Base-by-base conservation (phyloP, 2,888 invertebrate genomes). In the Microplitis deprimator region DNA sequence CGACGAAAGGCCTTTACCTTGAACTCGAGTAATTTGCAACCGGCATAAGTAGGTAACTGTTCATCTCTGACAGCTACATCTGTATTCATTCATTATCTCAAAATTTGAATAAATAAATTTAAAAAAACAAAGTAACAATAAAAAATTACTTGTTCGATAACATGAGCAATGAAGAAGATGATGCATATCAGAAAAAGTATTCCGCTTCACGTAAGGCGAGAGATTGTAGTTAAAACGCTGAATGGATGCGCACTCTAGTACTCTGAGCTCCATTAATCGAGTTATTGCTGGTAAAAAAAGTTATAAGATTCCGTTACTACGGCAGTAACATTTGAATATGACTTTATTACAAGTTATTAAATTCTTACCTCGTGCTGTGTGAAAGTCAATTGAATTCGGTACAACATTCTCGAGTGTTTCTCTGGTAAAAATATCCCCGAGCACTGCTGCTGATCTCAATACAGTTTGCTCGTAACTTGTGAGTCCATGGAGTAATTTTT, bases 391-490 rank as follows among this genome's bases (percentile, higher is more conserved):
- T 69, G 92, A 91, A 86, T 92, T 91, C 78, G 91, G 91, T 90
- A 93, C 91, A 38, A 92, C 91, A 72, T 88, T 91, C 83, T 92
- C 91, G 77, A 93, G 85, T 50, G 92, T 90, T 29, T 90, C 90
- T 79, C 93, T 89, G 13, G 91, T 91, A 77, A 93, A 90, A 5
- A 91, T 86, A 62, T 91, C 90, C 0, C 93, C 94, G 59, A 93
- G 89, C 0, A 92, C 91, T 0, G 93, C 91, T 6, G 92, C 92
- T 76, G 92, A 92, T 87, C 93, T 93, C 13, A 93, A 86, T 68
- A 93, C 87, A 74, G 92, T 86, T 82, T 93, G 93, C 84, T 93
- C 92, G 84, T 92, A 92, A 0, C 92, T 91, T 5, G 91, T 92
- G 68, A 93, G 89, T n/a, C 82, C 81, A 71, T 84, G 84, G 79